A percentile compares a stretch with the other conserved stretches of the same genome.
Conservation (phyloP, 2,113 vertebrate species). For the Morone chrysops region DNA sequence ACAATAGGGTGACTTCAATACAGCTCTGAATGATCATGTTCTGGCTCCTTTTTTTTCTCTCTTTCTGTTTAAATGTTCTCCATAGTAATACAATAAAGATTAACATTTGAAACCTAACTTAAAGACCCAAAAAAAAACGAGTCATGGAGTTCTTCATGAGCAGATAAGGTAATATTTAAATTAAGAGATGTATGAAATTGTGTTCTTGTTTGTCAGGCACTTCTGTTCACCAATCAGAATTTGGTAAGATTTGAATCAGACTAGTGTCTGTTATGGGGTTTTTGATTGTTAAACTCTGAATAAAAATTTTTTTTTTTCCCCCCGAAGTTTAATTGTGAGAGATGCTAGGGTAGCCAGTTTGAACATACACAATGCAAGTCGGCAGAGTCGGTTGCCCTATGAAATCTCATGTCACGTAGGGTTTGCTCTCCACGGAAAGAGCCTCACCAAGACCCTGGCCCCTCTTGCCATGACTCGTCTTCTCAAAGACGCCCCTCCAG, state of each 20-base stretch:
- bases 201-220: slow-evolving; percentile 18
- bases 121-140: slow-evolving; percentile 6
- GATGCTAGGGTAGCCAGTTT: too few species aligned
- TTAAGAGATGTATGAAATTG: slow-evolving; percentile 1
- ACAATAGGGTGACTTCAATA: slow-evolving; percentile 52
- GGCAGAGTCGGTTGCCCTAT: too few species aligned
- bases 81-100: slow-evolving; percentile 25
- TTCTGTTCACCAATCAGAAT: neutral
- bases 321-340: too few species aligned
- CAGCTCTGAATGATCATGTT: slow-evolving; percentile 49
- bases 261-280: neutral
- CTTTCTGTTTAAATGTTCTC: slow-evolving; percentile 8
- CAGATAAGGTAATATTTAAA: slow-evolving; percentile 16
- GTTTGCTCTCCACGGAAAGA: too few species aligned
- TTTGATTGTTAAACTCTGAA: neutral
- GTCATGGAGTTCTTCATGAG: neutral
- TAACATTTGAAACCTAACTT: slow-evolving; percentile 18
- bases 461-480: too few species aligned
- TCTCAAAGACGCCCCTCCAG: too few species aligned
- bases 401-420: too few species aligned
- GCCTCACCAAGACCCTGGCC: too few species aligned
- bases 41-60: slow-evolving; percentile 15
- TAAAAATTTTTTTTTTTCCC: too few species aligned
- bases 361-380: too few species aligned
- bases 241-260: slow-evolving; percentile 4